Base-by-base conservation (phyloP, 2,888 invertebrate species). In the Apantesis nais region DNA sequence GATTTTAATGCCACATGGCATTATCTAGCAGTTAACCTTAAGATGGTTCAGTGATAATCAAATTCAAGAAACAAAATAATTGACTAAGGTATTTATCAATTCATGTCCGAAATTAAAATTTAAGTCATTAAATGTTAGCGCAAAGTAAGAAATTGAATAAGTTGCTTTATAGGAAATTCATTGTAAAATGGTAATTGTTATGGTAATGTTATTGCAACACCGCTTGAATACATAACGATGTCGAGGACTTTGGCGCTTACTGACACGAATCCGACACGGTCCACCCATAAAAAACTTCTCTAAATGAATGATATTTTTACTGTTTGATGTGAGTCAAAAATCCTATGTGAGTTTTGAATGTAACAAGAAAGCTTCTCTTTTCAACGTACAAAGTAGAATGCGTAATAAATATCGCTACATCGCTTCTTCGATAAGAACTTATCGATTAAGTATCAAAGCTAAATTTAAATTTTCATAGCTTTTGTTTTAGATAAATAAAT, bases 161-260 rank as follows among this genome's bases (percentile, higher is more conserved):
- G 55, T 55, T 55, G 11, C 29, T 29, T 58, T 29, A 29, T 29
- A 58, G 58, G n/a, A 65, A 34, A n/a, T 31, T 48, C 22, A 48
- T 31, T 44, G 48, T 25, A 44, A 34, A 64, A 41, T 29, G 31
- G 29, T 58, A 29, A 58, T 58, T 58, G 58, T 29, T 29, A 58
- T 58, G 58, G 58, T 58, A 67, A 29, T 62, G 16, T 58, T 58
- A 25, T 58, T 58, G 58, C 52, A 31, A 44, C 48, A 62, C 62
- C 52, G 66, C 22, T 70, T 70, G 70, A 62, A 62, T 70, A 52
- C 48, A 9, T 62, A 37, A 66, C 25, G 55, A 31, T 66, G 70
- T 66, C 70, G 62, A 70, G 70, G 66, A 62, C 65, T 41, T n/a
- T 44, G 31, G 52, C 41, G 48, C 48, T 66, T 37, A 66, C 60